These are phyloP conservation scores for Pseudomugil gertrudae DNA, from an alignment of 2,797 vertebrate genomes.

Conservation along the genomic window DNA sequence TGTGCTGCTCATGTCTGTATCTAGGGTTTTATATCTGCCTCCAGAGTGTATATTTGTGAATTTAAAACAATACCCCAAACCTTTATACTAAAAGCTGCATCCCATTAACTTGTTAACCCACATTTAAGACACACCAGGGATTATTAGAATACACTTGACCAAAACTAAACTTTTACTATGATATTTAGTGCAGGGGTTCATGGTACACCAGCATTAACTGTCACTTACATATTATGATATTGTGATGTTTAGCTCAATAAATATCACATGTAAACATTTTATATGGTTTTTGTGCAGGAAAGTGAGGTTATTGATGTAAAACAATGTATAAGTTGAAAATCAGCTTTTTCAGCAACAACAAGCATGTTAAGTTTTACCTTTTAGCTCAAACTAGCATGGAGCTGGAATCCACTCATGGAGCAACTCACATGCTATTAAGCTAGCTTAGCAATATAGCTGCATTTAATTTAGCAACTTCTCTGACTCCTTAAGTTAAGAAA, in stretches of 20 bases:
- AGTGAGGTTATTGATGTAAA: neutral
- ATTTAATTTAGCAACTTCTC: neutral
- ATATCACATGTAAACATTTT: no score
- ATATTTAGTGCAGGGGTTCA: no score
- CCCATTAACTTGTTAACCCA: neutral
- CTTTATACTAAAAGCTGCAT: slow-evolving; percentile 23
- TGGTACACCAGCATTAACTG: no score
- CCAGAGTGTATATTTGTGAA: slow-evolving; percentile 20
- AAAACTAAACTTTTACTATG: no score
- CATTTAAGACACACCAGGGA: neutral
- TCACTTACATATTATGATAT: no score
- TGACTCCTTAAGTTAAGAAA: neutral
- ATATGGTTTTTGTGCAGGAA: neutral
- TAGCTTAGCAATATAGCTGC: neutral
- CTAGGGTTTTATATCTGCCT: slow-evolving; percentile 44
- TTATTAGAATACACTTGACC: neutral
- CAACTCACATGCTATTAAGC: neutral
- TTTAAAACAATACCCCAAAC: slow-evolving; percentile 32
- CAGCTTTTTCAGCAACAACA: neutral
- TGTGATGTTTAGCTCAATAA: no score
- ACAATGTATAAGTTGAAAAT: neutral
- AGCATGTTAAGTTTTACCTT: no score
- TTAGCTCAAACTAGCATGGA: neutral
- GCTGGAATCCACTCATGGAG: neutral
- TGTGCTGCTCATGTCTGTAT: slow-evolving; percentile 36